Percentiles rank a stretch among this genome's conserved stretches.
Conservation (phyloP, 1,140 invertebrate species). For the Venturia canescens region DNA sequence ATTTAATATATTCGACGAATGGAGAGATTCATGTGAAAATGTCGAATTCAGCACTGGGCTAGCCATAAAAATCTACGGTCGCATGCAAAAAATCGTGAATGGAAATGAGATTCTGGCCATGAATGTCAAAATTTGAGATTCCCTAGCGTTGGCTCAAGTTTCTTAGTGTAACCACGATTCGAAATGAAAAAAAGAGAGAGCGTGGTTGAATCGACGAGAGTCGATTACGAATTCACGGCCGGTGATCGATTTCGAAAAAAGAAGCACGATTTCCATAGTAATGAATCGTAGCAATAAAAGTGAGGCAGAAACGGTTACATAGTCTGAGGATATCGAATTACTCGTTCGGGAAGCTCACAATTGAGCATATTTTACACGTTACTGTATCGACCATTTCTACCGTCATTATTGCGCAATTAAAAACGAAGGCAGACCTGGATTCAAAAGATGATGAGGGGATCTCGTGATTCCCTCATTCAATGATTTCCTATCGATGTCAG, state of each 20-base stretch:
- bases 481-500: slow-evolving; percentile 17
- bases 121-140: no score
- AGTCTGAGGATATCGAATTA: not conserved
- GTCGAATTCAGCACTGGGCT: no score
- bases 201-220: not conserved
- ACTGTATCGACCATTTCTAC: not conserved
- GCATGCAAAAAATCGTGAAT: no score
- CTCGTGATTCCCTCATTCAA: not conserved
- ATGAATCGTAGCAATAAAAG: not conserved
- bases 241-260: not conserved
- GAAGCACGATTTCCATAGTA: not conserved
- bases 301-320: not conserved
- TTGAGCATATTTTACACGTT: not conserved
- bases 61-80: no score
- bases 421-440: not conserved
- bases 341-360: not conserved
- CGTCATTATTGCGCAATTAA: not conserved
- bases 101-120: no score
- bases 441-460: not conserved
- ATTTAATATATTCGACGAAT: no score
- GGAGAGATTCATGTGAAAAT: no score
- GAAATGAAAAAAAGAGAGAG: no score
- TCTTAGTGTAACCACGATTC: no score
- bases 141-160: no score
- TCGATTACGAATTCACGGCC: slow-evolving; percentile 2